phyloP scores from a whole-genome alignment of 1,140 invertebrate genomes.

The Pseudomyrmex sp. region DNA sequence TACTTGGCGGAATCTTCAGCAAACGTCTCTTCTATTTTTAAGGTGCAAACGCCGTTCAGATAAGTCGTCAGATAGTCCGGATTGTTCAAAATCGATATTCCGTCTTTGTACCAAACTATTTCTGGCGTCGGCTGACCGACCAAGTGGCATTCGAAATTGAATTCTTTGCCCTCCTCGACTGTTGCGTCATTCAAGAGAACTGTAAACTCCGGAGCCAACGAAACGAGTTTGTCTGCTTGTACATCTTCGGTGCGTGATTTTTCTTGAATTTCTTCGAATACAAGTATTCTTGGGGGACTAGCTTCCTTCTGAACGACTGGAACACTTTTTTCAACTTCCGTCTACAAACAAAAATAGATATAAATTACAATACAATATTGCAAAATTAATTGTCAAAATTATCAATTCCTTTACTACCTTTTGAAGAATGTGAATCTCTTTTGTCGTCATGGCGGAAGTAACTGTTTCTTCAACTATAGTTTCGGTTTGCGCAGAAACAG shows the following conservation, averaged over 20 bases:
- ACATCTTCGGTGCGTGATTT: conserved; percentile 6
- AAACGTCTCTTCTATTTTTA: conserved; percentile 93
- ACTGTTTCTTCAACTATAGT: conserved; percentile 76
- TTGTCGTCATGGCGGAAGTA: conserved; percentile 76
- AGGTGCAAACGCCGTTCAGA: conserved; percentile 86
- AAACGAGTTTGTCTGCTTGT: conserved; percentile 54
- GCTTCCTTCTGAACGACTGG: conserved; percentile 70
- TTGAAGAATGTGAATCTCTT: conserved; percentile 80
- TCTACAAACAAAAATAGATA: conserved; percentile 55
- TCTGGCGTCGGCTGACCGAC: conserved; percentile 86
- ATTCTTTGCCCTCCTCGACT: conserved; percentile 90
- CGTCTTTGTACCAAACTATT: conserved; percentile 91
- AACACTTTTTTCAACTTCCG: conserved; percentile 70
- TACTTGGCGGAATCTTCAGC: conserved; percentile 93
- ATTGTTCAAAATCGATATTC: conserved; percentile 88
- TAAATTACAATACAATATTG: conserved; percentile 6
- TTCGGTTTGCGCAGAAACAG: conserved; percentile 76
- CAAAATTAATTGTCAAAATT: conserved; percentile 4
- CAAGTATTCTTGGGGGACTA: conserved; percentile 72
- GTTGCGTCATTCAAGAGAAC: conserved; percentile 89
- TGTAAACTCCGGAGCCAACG: conserved; percentile 86
- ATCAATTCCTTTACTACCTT: conserved; percentile 70
- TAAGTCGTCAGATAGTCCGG: conserved; percentile 89
- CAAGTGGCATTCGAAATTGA: conserved; percentile 87
- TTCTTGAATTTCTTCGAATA: conserved; percentile 22